phyloP scores from a whole-genome alignment of 2,888 invertebrate genomes.

The Meiosimyza decipiens region DNA sequence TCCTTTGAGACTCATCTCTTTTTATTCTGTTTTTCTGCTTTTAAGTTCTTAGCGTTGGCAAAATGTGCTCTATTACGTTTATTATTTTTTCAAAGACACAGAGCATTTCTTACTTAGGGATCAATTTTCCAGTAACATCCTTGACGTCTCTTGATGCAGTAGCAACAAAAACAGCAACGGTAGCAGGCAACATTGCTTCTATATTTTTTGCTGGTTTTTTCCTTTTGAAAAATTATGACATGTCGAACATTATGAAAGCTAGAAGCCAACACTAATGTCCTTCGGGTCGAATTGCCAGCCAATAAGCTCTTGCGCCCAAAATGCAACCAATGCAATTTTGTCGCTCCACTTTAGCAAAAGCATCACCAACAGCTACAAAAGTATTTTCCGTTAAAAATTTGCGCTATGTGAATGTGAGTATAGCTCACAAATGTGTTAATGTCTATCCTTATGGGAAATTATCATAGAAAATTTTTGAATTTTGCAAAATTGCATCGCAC shows the following conservation, averaged over 20 bases:
- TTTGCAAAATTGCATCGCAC: conserved; percentile 41
- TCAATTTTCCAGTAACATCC: conserved; percentile 58
- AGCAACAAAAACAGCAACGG: background rate
- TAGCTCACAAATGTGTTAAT: conserved; percentile 50
- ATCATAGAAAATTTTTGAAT: conserved; percentile 53
- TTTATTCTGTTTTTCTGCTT: conserved; percentile 44
- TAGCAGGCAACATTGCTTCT: background rate
- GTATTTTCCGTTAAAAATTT: too few species aligned
- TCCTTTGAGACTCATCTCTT: conserved; percentile 58
- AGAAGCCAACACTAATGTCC: conserved; percentile 27
- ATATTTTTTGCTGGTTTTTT: conserved; percentile 18
- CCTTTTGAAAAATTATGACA: conserved; percentile 42
- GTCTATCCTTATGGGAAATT: conserved; percentile 63
- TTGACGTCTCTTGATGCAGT: conserved; percentile 27
- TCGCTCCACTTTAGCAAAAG: conserved; percentile 7
- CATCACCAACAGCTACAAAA: background rate
- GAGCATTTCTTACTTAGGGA: conserved; percentile 48
- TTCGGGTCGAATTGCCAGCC: conserved; percentile 44
- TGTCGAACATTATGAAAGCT: conserved; percentile 21
- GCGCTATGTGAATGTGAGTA: conserved; percentile 2
- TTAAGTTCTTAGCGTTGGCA: conserved; percentile 43
- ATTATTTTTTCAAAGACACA: conserved; percentile 44
- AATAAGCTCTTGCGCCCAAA: conserved; percentile 31
- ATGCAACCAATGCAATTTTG: conserved; percentile 24
- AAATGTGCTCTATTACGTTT: conserved; percentile 44